Evolutionary conservation across 1,140 invertebrate species (phyloP), one percentile per base, ranked within the genome.

Genomic region (Papilio polyxenes): DNA sequence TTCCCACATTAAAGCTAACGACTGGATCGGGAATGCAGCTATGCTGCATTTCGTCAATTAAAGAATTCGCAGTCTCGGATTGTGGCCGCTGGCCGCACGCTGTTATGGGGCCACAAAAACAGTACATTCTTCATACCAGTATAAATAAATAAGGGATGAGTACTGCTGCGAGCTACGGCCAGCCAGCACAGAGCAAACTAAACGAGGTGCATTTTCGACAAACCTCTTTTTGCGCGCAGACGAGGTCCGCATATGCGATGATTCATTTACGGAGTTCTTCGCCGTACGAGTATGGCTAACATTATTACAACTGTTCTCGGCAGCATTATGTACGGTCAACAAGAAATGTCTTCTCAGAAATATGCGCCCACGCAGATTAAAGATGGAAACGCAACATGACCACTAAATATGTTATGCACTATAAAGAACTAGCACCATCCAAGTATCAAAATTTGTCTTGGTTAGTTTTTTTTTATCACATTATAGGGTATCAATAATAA

Each of bases 101-200:
- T 91, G 89, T 91, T 91, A 90, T 89, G 85, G 89, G 81, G 62
- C 78, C 76, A 89, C 88, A 93, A 93, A 93, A 93, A 93, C 82
- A 77, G 82, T 82, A 86, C 88, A 93, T 93, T 92, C 91, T 85
- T 94, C 89, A 91, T 92, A 93, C 90, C 91, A 87, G 91, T 90
- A 92, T 91, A 93, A 94, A 93, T 93, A 94, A 94, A 93, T 92
- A 93, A 93, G 91, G 89, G 92, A 94, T 93, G 92, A 93, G 90
- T 92, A 89, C 87, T 86, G 83, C 78, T 84, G 84, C 84, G 82
- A 87, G 83, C 86, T 85, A 75, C 81, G 85, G 83, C 83, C 84
- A 84, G 83, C 82, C 81, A 78, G 82, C 86, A 83, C 89, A 87
- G 87, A 88, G 85, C 85, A 86, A 87, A 89, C 90, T 88, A 88